phyloP scores from a whole-genome alignment of 2,888 invertebrate species.

The Leptopterna dolabrata region DNA sequence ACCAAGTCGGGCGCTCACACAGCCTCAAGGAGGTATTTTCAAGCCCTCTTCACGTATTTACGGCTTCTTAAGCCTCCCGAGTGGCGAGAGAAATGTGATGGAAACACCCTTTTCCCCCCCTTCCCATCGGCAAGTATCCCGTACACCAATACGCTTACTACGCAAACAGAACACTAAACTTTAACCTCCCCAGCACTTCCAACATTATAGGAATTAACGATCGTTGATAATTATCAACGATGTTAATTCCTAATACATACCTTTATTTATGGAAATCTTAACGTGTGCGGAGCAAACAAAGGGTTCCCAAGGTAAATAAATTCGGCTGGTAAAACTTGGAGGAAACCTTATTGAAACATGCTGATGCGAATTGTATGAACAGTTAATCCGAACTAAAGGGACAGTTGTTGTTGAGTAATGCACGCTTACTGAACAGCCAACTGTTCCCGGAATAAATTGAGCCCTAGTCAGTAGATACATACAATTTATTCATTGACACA shows the following conservation, averaged over 20 bases:
- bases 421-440: too few relatives aligned
- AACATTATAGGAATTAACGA: too few relatives aligned
- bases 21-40: neutral
- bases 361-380: too few relatives aligned
- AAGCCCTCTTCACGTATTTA: neutral
- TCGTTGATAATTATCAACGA: neutral
- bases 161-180: neutral
- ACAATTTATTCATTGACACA: too few relatives aligned
- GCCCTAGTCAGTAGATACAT: too few relatives aligned
- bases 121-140: too few relatives aligned
- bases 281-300: neutral
- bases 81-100: neutral
- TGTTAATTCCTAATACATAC: neutral
- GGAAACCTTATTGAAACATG: too few relatives aligned
- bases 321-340: too few relatives aligned
- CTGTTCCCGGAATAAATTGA: too few relatives aligned
- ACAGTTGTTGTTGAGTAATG: too few relatives aligned
- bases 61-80: neutral
- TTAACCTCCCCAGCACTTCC: neutral
- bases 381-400: too few relatives aligned
- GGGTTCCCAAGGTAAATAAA: neutral
- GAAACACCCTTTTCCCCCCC: neutral
- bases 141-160: neutral
- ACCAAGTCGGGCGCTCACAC: neutral
- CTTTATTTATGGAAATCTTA: neutral